These are phyloP conservation scores for Procavia capensis DNA, from an alignment of 2,113 vertebrate genomes.

Conservation along the genomic window DNA sequence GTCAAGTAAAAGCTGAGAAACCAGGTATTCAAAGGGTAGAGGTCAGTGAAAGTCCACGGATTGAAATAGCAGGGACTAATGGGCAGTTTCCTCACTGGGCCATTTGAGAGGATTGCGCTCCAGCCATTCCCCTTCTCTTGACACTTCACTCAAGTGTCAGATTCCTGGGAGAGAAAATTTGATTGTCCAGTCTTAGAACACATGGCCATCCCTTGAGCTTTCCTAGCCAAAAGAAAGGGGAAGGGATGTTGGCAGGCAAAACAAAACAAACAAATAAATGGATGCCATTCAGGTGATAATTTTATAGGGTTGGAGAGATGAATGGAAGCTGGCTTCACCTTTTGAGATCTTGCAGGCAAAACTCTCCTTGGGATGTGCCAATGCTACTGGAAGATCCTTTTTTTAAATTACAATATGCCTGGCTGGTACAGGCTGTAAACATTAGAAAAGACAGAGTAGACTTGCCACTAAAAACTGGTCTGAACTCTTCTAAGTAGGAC, in stretches of 20 bases:
- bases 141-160: not conserved
- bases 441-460: not conserved
- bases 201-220: not conserved
- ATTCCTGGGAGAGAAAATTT: not conserved
- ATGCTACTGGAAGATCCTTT: conserved; percentile 34
- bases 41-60: not conserved
- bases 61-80: not conserved
- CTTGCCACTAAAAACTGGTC: conserved; percentile 36
- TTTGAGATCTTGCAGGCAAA: conserved; percentile 68
- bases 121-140: not conserved
- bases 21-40: not conserved
- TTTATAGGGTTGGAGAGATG: conserved; percentile 73
- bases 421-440: conserved; percentile 35
- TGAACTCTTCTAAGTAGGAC: not conserved
- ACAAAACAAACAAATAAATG: conserved; percentile 75
- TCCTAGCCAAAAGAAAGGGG: conserved; percentile 71
- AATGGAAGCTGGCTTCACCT: conserved; percentile 52
- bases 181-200: conserved; percentile 39
- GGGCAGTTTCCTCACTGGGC: not conserved
- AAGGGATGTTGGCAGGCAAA: conserved; percentile 64
- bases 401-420: conserved; percentile 61
- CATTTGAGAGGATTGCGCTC: not conserved
- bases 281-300: conserved; percentile 71
- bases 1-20: not conserved
- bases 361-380: conserved; percentile 32